Percentiles rank a stretch among this genome's conserved stretches.
Evolutionary conservation across 2,888 invertebrate genomes (phyloP).

Genomic region (Lacanobia wlatinum): DNA sequence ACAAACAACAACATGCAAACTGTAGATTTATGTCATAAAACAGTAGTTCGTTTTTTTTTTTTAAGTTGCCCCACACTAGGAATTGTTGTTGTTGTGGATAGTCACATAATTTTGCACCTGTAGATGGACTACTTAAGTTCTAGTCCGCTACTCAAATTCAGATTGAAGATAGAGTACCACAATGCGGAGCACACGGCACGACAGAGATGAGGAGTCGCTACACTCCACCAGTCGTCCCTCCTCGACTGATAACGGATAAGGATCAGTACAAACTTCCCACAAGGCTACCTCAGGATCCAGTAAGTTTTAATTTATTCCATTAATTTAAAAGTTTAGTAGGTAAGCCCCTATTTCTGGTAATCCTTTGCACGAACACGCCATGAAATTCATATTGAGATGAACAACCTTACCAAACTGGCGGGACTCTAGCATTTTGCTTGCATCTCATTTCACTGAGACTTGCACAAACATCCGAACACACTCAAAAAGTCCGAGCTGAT

Average conservation of each 20-base stretch:
- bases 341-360: not conserved
- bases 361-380: not conserved
- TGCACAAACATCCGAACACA: too few species aligned
- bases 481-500: too few species aligned
- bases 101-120: too few species aligned
- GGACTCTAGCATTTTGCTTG: too few species aligned
- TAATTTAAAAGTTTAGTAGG: not conserved
- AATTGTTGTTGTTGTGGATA: too few species aligned
- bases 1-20: too few species aligned
- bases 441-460: too few species aligned
- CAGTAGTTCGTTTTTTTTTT: too few species aligned
- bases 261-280: constrained; percentile 79
- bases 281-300: constrained; percentile 69
- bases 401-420: too few species aligned
- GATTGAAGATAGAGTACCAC: constrained; percentile 80
- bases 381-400: too few species aligned
- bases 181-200: constrained; percentile 73
- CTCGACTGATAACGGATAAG: constrained; percentile 80
- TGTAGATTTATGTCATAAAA: too few species aligned
- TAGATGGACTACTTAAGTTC: not conserved
- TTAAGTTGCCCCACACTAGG: too few species aligned
- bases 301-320: constrained; percentile 59
- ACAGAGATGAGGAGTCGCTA: constrained; percentile 81
- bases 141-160: constrained; percentile 48
- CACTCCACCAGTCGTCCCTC: constrained; percentile 67